Evolutionary conservation across 2,888 invertebrate genomes (phyloP).

Genomic region (Artemia sinica): DNA sequence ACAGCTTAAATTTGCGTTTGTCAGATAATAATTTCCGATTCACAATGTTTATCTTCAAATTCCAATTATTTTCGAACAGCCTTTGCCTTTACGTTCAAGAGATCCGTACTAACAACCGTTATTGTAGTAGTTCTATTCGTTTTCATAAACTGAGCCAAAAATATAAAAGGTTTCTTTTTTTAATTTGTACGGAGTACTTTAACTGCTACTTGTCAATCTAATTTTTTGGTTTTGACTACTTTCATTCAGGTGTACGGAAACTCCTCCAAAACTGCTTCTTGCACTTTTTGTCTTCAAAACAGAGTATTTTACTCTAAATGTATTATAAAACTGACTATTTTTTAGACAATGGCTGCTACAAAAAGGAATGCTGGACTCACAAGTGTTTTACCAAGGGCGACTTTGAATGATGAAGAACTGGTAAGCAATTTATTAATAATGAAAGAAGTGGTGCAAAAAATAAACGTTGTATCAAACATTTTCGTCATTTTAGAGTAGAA

Average conservation of each 20-base stretch:
- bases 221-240: constrained; percentile 15
- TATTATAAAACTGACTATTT: constrained; percentile 23
- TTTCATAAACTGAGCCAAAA: too few species aligned
- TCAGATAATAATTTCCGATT: too few species aligned
- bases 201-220: too few species aligned
- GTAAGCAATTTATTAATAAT: constrained; percentile 45
- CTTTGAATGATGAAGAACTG: constrained; percentile 95
- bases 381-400: constrained; percentile 88
- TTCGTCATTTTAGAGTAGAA: too few species aligned
- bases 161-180: too few species aligned
- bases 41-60: too few species aligned
- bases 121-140: too few species aligned
- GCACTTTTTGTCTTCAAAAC: constrained; percentile 15
- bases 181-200: too few species aligned
- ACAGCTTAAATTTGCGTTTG: too few species aligned
- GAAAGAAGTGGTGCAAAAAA: constrained; percentile 99
- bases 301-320: constrained; percentile 15
- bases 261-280: constrained; percentile 12
- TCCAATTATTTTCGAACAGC: too few species aligned
- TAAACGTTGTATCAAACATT: constrained; percentile 63
- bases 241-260: constrained; percentile 8
- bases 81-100: too few species aligned
- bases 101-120: too few species aligned
- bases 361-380: constrained; percentile 93
- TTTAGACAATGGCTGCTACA: constrained; percentile 95